These are phyloP conservation scores for Antheraea yamamai DNA, from an alignment of 2,888 invertebrate genomes.

Conservation along the genomic window DNA sequence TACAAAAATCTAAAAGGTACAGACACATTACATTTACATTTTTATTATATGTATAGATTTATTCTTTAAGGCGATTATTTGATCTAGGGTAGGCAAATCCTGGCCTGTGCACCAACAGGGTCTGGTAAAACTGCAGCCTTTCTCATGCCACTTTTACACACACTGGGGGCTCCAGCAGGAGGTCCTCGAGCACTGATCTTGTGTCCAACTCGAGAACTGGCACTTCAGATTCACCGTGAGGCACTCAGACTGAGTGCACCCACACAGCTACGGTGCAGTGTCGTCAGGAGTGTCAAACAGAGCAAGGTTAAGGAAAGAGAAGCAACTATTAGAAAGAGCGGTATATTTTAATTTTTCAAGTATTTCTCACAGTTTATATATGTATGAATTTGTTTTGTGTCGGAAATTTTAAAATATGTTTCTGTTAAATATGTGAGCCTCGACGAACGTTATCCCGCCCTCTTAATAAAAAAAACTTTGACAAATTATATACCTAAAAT, in stretches of 20 bases:
- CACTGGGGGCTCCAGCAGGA: constrained; percentile 85
- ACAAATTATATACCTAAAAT: too few relatives aligned
- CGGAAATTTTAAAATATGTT: too few relatives aligned
- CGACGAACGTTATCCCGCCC: too few relatives aligned
- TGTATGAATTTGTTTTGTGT: too few relatives aligned
- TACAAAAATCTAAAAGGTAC: too few relatives aligned
- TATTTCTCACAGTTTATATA: not conserved
- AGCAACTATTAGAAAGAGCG: constrained; percentile 89
- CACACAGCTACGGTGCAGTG: constrained; percentile 87
- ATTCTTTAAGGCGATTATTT: not conserved
- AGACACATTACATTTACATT: too few relatives aligned
- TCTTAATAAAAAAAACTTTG: too few relatives aligned
- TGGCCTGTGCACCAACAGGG: constrained; percentile 98
- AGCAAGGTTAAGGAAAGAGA: constrained; percentile 87
- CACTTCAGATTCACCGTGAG: constrained; percentile 94
- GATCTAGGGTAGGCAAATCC: constrained; percentile 87
- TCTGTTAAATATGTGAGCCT: too few relatives aligned
- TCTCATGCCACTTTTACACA: constrained; percentile 92
- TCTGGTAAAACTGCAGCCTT: constrained; percentile 99
- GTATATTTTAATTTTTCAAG: constrained; percentile 63
- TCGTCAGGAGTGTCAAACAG: constrained; percentile 90
- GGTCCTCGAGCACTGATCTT: constrained; percentile 94
- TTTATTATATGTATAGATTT: too few relatives aligned
- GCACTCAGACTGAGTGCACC: constrained; percentile 89
- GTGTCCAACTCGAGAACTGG: constrained; percentile 96